Percentiles rank a stretch among this genome's conserved stretches.
These are phyloP conservation scores for Plodia interpunctella DNA, from an alignment of 1,140 invertebrate species.

Conservation along the genomic window DNA sequence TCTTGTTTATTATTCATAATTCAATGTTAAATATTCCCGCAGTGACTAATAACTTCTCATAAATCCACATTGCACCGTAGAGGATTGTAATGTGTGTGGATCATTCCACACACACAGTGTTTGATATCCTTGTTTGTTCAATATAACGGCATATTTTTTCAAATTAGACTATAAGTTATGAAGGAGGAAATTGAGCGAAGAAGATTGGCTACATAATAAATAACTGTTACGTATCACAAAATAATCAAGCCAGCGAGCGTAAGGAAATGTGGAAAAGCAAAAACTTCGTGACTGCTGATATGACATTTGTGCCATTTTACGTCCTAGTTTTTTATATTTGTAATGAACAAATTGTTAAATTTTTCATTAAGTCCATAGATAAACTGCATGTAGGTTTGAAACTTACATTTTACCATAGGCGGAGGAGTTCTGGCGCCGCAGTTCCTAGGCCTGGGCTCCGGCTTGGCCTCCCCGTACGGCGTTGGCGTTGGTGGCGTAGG, in stretches of 20 bases:
- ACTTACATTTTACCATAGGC: constrained; percentile 31
- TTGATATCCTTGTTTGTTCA: constrained; percentile 24
- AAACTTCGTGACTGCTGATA: too few relatives aligned
- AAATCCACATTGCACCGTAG: constrained; percentile 67
- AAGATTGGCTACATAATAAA: not conserved
- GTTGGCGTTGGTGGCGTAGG: constrained; percentile 83
- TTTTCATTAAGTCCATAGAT: too few relatives aligned
- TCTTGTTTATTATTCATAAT: constrained; percentile 68
- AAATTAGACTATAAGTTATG: not conserved
- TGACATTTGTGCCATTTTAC: too few relatives aligned
- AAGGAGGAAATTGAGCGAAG: not conserved
- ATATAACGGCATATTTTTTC: constrained; percentile 4
- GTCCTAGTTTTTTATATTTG: too few relatives aligned
- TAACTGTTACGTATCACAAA: not conserved
- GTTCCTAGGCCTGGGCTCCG: constrained; percentile 77
- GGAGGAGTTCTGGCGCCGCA: constrained; percentile 77
- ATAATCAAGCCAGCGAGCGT: not conserved
- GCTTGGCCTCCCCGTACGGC: constrained; percentile 90
- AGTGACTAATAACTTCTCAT: constrained; percentile 71
- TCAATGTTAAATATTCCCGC: constrained; percentile 67
- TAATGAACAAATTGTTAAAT: too few relatives aligned
- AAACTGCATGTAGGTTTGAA: too few relatives aligned
- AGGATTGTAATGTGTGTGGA: constrained; percentile 65
- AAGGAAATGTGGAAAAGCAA: too few relatives aligned
- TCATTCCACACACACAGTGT: constrained; percentile 53